Conservation (phyloP, 2,797 vertebrate genomes). For the Scarus forsteni region DNA sequence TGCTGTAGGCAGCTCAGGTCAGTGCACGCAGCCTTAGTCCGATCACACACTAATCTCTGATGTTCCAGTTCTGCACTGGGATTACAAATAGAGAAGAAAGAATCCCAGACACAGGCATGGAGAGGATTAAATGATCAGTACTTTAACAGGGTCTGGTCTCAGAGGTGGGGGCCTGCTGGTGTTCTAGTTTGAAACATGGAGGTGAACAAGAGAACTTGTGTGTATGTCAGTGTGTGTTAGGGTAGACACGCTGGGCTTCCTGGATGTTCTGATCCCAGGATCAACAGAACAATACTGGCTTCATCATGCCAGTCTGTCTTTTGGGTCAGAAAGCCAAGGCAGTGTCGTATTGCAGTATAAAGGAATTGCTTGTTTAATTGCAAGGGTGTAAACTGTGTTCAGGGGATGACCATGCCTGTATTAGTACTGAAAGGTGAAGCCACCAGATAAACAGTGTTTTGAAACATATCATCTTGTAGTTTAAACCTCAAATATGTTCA, state of each 20-base stretch:
- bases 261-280: conserved; percentile 22
- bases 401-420: not conserved
- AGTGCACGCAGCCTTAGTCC: conserved; percentile 46
- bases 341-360: conserved; percentile 14
- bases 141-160: conserved; percentile 29
- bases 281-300: conserved; percentile 39
- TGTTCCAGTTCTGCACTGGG: conserved; percentile 71
- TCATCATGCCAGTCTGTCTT: conserved; percentile 36
- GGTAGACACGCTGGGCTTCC: conserved; percentile 2
- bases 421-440: not conserved
- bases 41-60: conserved; percentile 75
- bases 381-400: conserved; percentile 21
- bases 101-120: conserved; percentile 47
- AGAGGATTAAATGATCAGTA: conserved; percentile 62
- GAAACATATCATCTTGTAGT: no score
- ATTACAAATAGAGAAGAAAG: conserved; percentile 68
- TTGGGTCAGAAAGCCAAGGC: conserved; percentile 5
- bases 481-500: no score
- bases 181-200: conserved; percentile 25
- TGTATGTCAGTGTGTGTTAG: conserved; percentile 9
- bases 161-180: conserved; percentile 11
- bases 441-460: not conserved
- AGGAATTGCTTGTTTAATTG: conserved; percentile 15
- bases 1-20: conserved; percentile 37
- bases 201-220: not conserved